These are phyloP conservation scores for Galleria mellonella DNA, from an alignment of 1,140 invertebrate genomes.

Conservation along the genomic window DNA sequence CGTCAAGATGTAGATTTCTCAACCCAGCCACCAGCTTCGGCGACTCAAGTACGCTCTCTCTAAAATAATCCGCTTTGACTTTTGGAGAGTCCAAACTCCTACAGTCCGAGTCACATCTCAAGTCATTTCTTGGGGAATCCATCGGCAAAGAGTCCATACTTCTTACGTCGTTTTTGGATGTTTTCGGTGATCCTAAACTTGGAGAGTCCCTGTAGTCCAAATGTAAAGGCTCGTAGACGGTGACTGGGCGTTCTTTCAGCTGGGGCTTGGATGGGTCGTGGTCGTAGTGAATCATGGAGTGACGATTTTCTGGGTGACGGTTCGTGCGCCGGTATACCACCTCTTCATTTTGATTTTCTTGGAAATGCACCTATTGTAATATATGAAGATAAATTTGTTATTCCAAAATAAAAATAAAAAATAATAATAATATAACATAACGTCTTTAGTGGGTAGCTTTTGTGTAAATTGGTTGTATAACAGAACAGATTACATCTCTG, in stretches of 20 bases:
- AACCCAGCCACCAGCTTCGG: conserved; percentile 50
- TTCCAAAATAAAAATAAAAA: too few species aligned
- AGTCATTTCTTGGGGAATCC: conserved; percentile 68
- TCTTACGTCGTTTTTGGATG: conserved; percentile 49
- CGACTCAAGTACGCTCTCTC: conserved; percentile 51
- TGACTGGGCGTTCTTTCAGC: conserved; percentile 55
- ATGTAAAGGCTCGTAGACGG: conserved; percentile 57
- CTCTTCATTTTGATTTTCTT: conserved; percentile 50
- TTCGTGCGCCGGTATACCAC: conserved; percentile 49
- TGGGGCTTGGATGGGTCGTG: conserved; percentile 54
- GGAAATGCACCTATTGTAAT: conserved; percentile 49
- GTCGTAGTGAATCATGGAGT: conserved; percentile 69
- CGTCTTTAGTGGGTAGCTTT: too few species aligned
- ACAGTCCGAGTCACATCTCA: conserved; percentile 53
- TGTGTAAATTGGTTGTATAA: too few species aligned
- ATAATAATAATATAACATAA: too few species aligned
- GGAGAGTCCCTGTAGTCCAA: conserved; percentile 59
- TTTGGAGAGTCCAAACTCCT: conserved; percentile 69
- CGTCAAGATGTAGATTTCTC: conserved; percentile 58
- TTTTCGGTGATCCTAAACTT: conserved; percentile 58
- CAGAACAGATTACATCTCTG: too few species aligned
- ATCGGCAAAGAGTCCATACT: conserved; percentile 74
- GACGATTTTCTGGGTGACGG: conserved; percentile 54
- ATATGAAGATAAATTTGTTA: too few species aligned
- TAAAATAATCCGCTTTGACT: conserved; percentile 61